Percentiles rank a stretch among this genome's conserved stretches.
phyloP scores from a whole-genome alignment of 2,888 invertebrate genomes.

The Limenitis arthemis region DNA sequence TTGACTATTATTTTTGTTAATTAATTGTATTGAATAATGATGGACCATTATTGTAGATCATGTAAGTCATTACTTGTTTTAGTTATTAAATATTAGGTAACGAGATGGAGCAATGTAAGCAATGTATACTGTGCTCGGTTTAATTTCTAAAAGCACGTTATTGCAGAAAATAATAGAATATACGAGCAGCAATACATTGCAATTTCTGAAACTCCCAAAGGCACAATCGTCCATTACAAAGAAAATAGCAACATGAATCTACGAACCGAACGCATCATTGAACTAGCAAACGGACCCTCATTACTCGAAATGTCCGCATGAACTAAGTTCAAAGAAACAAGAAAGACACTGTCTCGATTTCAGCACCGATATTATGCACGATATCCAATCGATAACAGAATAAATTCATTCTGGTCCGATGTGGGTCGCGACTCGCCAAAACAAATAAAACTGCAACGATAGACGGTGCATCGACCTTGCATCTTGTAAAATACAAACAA shows the following conservation, averaged over 20 bases:
- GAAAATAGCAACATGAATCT: slow-evolving; percentile 6
- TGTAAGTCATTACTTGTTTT: too few relatives aligned
- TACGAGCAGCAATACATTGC: background rate
- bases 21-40: too few relatives aligned
- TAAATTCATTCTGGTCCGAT: slow-evolving; percentile 67
- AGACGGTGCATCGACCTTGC: slow-evolving; percentile 69
- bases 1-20: too few relatives aligned
- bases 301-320: slow-evolving; percentile 15
- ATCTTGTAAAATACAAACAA: slow-evolving; percentile 37
- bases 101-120: too few relatives aligned
- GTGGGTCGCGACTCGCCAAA: slow-evolving; percentile 69
- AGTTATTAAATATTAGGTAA: too few relatives aligned
- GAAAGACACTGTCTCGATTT: slow-evolving; percentile 34
- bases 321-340: slow-evolving; percentile 13
- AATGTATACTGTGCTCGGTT: too few relatives aligned
- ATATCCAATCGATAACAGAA: slow-evolving; percentile 67
- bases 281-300: slow-evolving; percentile 12
- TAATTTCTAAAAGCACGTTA: too few relatives aligned
- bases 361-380: slow-evolving; percentile 56
- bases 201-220: background rate
- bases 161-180: too few relatives aligned
- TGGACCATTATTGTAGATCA: too few relatives aligned
- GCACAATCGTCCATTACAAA: slow-evolving; percentile 3
- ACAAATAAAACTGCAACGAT: slow-evolving; percentile 69
- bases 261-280: slow-evolving; percentile 10